Evolutionary conservation across 2,888 invertebrate genomes (phyloP), one percentile per base, ranked within the genome.

Genomic region (Agonopterix arenella): DNA sequence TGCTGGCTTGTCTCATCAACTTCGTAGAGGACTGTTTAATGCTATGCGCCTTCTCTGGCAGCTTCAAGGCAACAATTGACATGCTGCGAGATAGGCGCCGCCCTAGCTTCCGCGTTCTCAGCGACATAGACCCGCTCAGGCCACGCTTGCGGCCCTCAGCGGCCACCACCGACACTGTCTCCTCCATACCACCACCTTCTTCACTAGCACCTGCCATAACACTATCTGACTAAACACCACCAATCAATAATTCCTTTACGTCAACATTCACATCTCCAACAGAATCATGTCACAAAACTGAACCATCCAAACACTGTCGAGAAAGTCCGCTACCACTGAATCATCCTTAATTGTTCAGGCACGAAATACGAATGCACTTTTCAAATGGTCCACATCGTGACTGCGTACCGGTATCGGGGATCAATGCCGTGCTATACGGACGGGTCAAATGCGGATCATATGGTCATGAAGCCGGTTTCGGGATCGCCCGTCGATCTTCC

Each of bases 11-110:
- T 55, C 86, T 83, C 64, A 92, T 90, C 48, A 92, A 86, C 65
- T 92, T 89, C 3, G 92, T 90, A 2, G 92, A 88, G 40, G 91
- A 83, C 54, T 91, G 86, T 48, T 91, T 91, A 59, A 92, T 89
- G 63, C 89, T 90, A 55, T 91, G 90, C 41, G 92, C 92, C 68
- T 92, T 89, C 64, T 91, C 91, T 16, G 92, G 89, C 52, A 89
- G 63, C 68, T 90, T 90, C 50, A 89, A 73, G 44, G 90, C 88
- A 52, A 90, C 90, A 50, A 90, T 86, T 18, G 90, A 90, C 83
- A 90, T 88, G 65, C 90, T 88, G 58, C 90, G 85, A 46, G 90
- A 90, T 50, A 90, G 79, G 40, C 90, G 80, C 56, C 90, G 80
- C 49, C 90, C 90, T 55, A 90, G 66, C 66, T 89, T 89, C 63